Base-by-base conservation (phyloP, 2,113 vertebrate genomes). In the Alectura lathami region DNA sequence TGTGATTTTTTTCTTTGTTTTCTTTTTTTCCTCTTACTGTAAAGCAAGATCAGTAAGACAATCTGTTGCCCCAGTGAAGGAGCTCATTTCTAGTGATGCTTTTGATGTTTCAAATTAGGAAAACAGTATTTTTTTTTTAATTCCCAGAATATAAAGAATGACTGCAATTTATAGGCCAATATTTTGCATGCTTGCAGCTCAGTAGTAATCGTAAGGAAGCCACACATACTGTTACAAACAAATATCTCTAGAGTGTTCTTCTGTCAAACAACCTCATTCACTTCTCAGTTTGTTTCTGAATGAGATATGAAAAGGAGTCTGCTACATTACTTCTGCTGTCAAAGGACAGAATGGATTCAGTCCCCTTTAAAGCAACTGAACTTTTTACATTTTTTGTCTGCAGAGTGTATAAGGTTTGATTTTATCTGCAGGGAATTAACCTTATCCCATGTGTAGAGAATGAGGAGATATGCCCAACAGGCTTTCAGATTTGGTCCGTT, bases 211-310 rank as follows among this genome's bases (percentile, higher is more conserved):
- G 88, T 85, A 92, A 78, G 93, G 85, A 87, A 94, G 53, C 59
- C 85, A 67, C 76, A 88, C 36, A 53, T 64, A 69, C 72, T 62
- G 38, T 88, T 84, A 95, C 81, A 96, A 92, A 96, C 77, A 93
- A 94, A 93, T 83, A 72, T 77, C 92, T 95, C 86, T 47, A 82
- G 73, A 66, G 73, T 84, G 59, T 86, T 97, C 88, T 62, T 74
- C 91, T 96, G 94, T 92, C 91, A 96, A 92, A 86, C 26, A 93
- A 93, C 73, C 96, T 95, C 83, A 95, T 92, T 95, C 88, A 68
- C 57, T 95, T 94, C 79, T 97, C 91, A 91, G 95, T 76, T 92
- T 69, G 78, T 93, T 94, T 97, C 66, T 94, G 94, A 97, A 96
- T 86, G 89, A 96, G 86, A 83, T 77, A 84, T 92, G 94, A 96